Base-by-base conservation (phyloP, 2,888 invertebrate species). In the Chirona hameri region DNA sequence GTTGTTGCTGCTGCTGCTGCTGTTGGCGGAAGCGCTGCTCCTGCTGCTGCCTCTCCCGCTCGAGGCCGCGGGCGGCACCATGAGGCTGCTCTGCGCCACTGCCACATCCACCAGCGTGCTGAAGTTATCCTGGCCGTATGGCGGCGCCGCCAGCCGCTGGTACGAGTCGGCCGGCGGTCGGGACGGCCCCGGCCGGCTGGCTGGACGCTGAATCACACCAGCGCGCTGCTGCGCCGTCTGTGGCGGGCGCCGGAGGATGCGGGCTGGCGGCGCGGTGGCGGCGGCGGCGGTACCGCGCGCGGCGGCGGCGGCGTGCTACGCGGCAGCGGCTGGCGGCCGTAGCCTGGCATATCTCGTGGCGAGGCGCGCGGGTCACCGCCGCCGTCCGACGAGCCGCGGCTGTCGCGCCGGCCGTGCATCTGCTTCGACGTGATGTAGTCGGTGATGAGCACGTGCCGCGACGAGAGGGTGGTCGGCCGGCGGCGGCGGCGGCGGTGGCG, bases 381-480 rank as follows among this genome's bases (percentile, higher is more conserved):
- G 48, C 48, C 82, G 12, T 84, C 83, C 1, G 85, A 84, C 18
- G 85, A 85, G 39, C 84, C 83, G 21, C 84, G 81, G 15, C 83
- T 81, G 21, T 85, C 85, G 9, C 87, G 84, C 21, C 88, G 85
- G 29, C 86, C 91, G 86, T 93, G 93, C 97, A 98, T 97, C 89
- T 98, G 97, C 87, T 97, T 96, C 82, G 97, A 97, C n/a, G 97
- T 97, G 86, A 96, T 94, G 88, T 95, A 98, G 89, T 98, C 98
- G 86, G 95, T 95, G 91, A 95, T 94, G 83, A 97, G 95, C 85
- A 97, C 95, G 88, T 97, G 96, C 31, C 89, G 87, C 1, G 93
- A 92, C 85, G 91, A 92, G 83, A 92, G 87, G n/a, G 85, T 85
- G 82, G 83, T 86, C 83, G 83, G 84, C 83, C 76, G 86, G 24